Base-by-base conservation (phyloP, 2,888 invertebrate species). In the Netelia inedita region DNA sequence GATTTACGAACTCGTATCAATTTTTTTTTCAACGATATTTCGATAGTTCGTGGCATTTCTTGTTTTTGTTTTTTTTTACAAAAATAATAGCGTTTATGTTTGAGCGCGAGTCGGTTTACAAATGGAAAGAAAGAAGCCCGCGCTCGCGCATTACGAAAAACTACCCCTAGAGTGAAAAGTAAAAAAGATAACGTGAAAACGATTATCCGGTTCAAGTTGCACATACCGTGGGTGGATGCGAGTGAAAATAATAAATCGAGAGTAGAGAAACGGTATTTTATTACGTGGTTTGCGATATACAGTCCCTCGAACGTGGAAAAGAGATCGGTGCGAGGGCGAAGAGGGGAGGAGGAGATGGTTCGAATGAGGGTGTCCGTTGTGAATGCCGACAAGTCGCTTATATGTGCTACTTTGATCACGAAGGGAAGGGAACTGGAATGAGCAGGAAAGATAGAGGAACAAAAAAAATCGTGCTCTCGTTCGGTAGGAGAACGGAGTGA, bases 271-370 rank as follows among this genome's bases (percentile, higher is more conserved):
- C 68, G 50, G 69, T 50, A 78, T 78, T 69, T 78, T 28, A 50
- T 68, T 43, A 66, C 35, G 76, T 14, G 66, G 28, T 35, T 55
- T 75, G 53, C 43, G n/a, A 53, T 35, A 35, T 35, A 35, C 14
- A 23, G 28, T 46, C 41, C 53, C 43, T 68, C 66, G 46, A 43
- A 5, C 66, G 11, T 28, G n/a, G 43, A 8, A 19, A 50, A 59
- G 35, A 35, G 35, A 35, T 35, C 35, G 35, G 5, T 14, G 43
- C n/a, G 43, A 57, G 65, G 21, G 23, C 10, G 35, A 69, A n/a
- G 81, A 84, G 84, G 83, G 85, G 78, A 79, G 82, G 85, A 72
- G 82, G 79, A 83, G 78, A n/a, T n/a, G n/a, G 85, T 35, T 65
- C 65, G 80, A 78, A 78, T 59, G 61, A 80, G 76, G 41, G 82